phyloP scores from a whole-genome alignment of 2,113 vertebrate species.

The Aegithalos caudatus region DNA sequence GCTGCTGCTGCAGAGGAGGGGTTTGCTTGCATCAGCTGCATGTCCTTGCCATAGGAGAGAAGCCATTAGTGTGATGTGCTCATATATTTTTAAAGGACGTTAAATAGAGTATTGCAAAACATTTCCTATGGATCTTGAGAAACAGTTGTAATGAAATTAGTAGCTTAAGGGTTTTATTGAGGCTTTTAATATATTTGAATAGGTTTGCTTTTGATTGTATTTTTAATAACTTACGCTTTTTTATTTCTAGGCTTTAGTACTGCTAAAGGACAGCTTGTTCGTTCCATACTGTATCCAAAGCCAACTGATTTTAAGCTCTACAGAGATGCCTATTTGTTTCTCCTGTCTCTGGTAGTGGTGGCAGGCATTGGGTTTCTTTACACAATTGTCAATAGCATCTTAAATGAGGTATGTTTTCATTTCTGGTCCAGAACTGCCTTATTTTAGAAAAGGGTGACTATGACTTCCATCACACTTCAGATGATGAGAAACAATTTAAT shows the following conservation, averaged over 20 bases:
- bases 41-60: neutral
- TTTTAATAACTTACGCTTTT: neutral
- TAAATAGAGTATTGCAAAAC: conserved; percentile 21
- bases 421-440: neutral
- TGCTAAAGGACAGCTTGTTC: conserved; percentile 95
- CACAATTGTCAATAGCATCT: conserved; percentile 85
- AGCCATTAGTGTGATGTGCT: neutral
- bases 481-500: neutral
- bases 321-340: conserved; percentile 94
- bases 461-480: neutral
- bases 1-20: neutral
- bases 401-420: conserved; percentile 78
- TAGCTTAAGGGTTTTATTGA: neutral
- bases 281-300: conserved; percentile 96
- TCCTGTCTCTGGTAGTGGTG: conserved; percentile 91
- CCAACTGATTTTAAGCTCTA: conserved; percentile 98
- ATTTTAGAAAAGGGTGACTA: neutral
- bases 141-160: conserved; percentile 5
- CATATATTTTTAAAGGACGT: neutral
- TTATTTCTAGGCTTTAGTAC: conserved; percentile 88
- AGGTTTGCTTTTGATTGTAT: neutral
- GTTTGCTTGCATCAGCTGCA: neutral
- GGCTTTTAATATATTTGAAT: neutral
- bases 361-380: conserved; percentile 93
- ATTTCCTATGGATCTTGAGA: neutral